These are phyloP conservation scores for Lethrus apterus DNA, from an alignment of 1,140 invertebrate genomes.

Conservation along the genomic window DNA sequence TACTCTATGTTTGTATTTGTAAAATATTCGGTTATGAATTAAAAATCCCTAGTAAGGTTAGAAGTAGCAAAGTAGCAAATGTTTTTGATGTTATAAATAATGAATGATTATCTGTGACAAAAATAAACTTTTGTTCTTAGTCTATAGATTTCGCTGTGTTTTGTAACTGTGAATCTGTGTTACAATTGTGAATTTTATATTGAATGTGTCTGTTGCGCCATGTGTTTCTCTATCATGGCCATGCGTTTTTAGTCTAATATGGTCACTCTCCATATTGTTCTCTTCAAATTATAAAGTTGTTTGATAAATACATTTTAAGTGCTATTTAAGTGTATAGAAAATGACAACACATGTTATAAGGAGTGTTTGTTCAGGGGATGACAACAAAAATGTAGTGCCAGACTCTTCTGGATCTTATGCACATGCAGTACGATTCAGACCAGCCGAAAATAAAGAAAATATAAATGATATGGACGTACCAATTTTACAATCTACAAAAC, in stretches of 20 bases:
- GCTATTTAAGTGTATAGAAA: slow-evolving; percentile 15
- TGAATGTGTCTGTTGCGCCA: slow-evolving; percentile 1
- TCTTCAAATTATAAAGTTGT: slow-evolving; percentile 23
- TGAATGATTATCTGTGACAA: slow-evolving; percentile 7
- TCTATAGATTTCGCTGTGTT: slow-evolving; percentile 2
- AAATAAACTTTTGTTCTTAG: slow-evolving; percentile 4
- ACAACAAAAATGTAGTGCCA: slow-evolving; percentile 12
- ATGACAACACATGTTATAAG: slow-evolving; percentile 28
- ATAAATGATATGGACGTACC: slow-evolving; percentile 21
- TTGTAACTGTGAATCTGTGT: slow-evolving; percentile 4
- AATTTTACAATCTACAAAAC: slow-evolving; percentile 15
- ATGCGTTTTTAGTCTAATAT: slow-evolving; percentile 39
- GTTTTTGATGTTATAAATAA: slow-evolving; percentile 1
- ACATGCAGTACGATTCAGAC: slow-evolving; percentile 38
- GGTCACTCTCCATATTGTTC: slow-evolving; percentile 38
- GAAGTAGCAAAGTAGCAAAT: slow-evolving; percentile 4
- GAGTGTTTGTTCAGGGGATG: slow-evolving; percentile 15
- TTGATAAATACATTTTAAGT: slow-evolving; percentile 9
- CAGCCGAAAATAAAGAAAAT: slow-evolving; percentile 30
- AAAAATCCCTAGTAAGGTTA: slow-evolving; percentile 14
- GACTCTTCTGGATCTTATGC: slow-evolving; percentile 30
- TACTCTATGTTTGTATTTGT: no score
- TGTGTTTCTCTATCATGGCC: slow-evolving; percentile 17
- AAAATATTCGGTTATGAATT: slow-evolving; percentile 6
- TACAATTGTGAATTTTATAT: slow-evolving; percentile 4